Conservation (phyloP, 37 sponge, comb jelly and placozoan genomes). For the Chondrosia reniformis region DNA sequence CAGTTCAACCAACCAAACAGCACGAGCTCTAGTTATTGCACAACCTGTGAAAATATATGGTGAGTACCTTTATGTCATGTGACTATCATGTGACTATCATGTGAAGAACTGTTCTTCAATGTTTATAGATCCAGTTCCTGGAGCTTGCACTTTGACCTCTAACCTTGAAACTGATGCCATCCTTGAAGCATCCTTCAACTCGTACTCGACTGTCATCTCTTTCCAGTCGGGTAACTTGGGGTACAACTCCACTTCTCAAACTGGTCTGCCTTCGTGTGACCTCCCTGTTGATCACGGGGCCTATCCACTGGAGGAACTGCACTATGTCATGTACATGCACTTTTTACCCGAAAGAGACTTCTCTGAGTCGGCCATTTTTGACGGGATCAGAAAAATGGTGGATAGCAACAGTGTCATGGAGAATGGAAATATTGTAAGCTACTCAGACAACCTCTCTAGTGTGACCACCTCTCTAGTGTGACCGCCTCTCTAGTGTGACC, state of each 20-base stretch:
- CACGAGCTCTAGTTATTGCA: background rate
- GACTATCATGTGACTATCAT: no score
- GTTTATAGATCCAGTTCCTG: conserved; percentile 38
- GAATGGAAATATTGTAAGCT: background rate
- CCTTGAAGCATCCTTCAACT: background rate
- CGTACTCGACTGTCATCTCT: background rate
- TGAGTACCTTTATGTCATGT: background rate
- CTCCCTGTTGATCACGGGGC: no score
- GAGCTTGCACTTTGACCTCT: conserved; percentile 36
- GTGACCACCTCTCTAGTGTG: no score
- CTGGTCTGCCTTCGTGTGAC: background rate
- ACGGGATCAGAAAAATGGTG: conserved; percentile 12
- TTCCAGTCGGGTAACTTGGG: conserved; percentile 20
- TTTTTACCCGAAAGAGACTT: conserved; percentile 17
- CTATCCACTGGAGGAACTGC: background rate
- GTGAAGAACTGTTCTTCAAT: no score
- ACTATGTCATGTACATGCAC: background rate
- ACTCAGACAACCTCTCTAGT: no score
- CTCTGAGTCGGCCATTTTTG: background rate
- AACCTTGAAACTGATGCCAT: conserved; percentile 32
- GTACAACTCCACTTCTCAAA: background rate
- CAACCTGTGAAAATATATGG: background rate
- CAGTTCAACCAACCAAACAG: background rate
- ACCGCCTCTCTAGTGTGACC: no score
- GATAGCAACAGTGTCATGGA: background rate